phyloP scores from a whole-genome alignment of 2,797 vertebrate species.

The Coregonus sp. region DNA sequence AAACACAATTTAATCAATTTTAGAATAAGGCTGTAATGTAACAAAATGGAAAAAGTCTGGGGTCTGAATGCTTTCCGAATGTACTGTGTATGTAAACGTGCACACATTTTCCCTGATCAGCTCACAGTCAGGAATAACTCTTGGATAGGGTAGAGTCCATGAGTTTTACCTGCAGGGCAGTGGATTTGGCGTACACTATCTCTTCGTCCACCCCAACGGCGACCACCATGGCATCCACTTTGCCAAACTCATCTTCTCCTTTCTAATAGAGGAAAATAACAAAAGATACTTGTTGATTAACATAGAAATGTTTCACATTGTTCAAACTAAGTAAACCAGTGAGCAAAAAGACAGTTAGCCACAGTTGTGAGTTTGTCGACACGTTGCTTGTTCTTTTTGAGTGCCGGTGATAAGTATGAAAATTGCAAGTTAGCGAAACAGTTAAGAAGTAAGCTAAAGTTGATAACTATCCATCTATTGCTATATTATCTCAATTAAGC shows the following conservation, averaged over 20 bases:
- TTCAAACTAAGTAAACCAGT: neutral
- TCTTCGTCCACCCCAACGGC: constrained; percentile 95
- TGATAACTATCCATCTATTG: too few species aligned
- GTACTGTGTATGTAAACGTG: neutral
- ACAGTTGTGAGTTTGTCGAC: too few species aligned
- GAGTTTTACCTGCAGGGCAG: constrained; percentile 84
- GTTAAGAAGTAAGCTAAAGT: too few species aligned
- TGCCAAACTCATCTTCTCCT: constrained; percentile 89
- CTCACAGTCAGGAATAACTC: neutral
- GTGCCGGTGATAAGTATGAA: too few species aligned
- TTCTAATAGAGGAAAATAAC: constrained; percentile 70
- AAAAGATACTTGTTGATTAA: neutral
- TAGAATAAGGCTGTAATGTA: too few species aligned
- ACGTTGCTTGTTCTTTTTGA: neutral
- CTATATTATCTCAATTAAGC: neutral
- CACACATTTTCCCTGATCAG: too few species aligned
- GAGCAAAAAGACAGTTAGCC: neutral
- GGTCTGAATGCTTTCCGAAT: neutral
- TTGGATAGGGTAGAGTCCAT: neutral
- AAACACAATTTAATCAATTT: too few species aligned
- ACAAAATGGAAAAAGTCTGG: too few species aligned
- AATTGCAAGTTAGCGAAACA: too few species aligned
- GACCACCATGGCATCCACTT: constrained; percentile 89
- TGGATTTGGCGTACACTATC: constrained; percentile 95
- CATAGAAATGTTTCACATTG: neutral